A percentile compares a stretch with the other conserved stretches of the same genome.
Evolutionary conservation across 2,113 vertebrate genomes (phyloP).

Genomic region (Sporophila hypoxantha): DNA sequence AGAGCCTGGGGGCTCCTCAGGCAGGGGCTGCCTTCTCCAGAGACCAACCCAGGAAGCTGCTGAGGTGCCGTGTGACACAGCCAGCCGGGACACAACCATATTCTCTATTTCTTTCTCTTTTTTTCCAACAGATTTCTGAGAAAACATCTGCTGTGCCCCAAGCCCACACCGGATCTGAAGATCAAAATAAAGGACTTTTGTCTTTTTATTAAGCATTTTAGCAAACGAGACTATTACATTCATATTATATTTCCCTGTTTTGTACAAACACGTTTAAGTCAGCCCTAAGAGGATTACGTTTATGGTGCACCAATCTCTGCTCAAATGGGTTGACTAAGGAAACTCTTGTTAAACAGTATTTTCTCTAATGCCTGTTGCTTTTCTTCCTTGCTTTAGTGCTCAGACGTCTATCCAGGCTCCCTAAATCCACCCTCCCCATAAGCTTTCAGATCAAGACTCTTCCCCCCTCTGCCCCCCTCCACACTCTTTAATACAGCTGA

Average conservation of each 20-base stretch:
- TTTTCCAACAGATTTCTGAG: neutral
- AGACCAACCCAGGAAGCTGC: neutral
- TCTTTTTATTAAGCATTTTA: slow-evolving; percentile 69
- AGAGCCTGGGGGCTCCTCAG: rapidly evolving
- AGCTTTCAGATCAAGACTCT: slow-evolving; percentile 45
- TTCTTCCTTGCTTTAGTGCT: slow-evolving; percentile 53
- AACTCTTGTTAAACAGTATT: slow-evolving; percentile 70
- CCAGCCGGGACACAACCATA: neutral
- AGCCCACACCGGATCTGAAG: slow-evolving; percentile 20
- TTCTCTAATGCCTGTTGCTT: slow-evolving; percentile 67
- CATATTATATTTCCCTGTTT: slow-evolving; percentile 72
- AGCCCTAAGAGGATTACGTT: slow-evolving; percentile 74
- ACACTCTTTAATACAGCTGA: slow-evolving; percentile 69
- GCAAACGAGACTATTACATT: slow-evolving; percentile 60
- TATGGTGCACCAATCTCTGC: slow-evolving; percentile 34
- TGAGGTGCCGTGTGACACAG: neutral
- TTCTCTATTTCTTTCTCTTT: neutral
- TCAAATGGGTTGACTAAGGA: slow-evolving; percentile 65
- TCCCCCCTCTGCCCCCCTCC: neutral
- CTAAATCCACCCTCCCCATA: slow-evolving; percentile 49
- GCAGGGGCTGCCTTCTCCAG: neutral
- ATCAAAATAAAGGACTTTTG: slow-evolving; percentile 57
- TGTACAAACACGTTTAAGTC: slow-evolving; percentile 71
- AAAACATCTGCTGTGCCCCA: slow-evolving; percentile 47
- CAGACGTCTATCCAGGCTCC: slow-evolving; percentile 33